Evolutionary conservation across 2,113 vertebrate species (phyloP), one percentile per base, ranked within the genome.

Genomic region (Sterrhoptilus dennistouni): DNA sequence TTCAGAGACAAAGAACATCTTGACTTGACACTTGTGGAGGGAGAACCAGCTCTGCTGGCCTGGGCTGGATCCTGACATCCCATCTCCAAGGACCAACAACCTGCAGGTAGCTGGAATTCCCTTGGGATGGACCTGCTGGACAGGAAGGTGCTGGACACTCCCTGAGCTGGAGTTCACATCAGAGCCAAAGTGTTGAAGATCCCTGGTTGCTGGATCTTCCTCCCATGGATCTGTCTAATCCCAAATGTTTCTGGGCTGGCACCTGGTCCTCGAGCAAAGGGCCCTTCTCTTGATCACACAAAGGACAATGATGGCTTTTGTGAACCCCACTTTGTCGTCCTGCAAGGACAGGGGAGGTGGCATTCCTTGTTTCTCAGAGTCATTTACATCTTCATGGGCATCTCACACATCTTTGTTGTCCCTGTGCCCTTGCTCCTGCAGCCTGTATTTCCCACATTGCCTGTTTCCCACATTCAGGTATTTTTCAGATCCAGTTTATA

Each of bases 381-480:
- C 11, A 35, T 80, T 61, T 63, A 27, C 25, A n/a, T 42, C 44
- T 59, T 47, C 27, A 40, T 35, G 53, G 63, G 5, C 33, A 21
- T 33, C 25, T 72, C 36, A 14, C 19, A 27, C 22, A 20, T 22
- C 24, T 36, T 27, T 50, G 28, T 33, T 50, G 33, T 59, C 16
- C 52, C 49, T 38, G 8, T 17, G 29, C 35, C 50, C 54, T 69
- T 64, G 5, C 20, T 60, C 29, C 57, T 84, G 36, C 53, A 77
- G 53, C 29, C 44, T 2, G 0, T 4, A 28, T 74, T 93, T 76
- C 28, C 20, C 10, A 14, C 49, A 8, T 11, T 57, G 11, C 27
- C 33, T 5, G 2, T 6, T 49, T 49, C 5, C 35, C 1, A 0
- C 14, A 20, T 35, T 20, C 45, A 15, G 0, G 1, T 54, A 7